Evolutionary conservation across 2,888 invertebrate species (phyloP), one percentile per base, ranked within the genome.

Genomic region (Oligia fasciuncula): DNA sequence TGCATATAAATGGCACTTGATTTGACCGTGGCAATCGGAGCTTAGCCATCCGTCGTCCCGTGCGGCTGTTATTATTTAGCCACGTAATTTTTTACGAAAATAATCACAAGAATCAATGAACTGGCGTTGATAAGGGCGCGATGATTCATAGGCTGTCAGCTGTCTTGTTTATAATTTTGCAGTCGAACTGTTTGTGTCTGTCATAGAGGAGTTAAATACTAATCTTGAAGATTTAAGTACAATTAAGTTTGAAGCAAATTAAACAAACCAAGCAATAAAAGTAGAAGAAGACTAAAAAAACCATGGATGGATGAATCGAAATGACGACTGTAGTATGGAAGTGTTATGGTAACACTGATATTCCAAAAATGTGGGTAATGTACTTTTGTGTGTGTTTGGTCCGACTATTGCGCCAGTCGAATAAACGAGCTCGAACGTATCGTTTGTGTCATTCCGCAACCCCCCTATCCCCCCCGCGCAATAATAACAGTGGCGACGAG

Each of bases 51-150:
- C 0, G 19, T 23, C 13, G 4, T 13, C 3, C 3, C 0, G 6
- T 70, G 14, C 8, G 14, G 9, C 14, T 40, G 9, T 11, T 40
- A 6, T 17, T 57, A 40, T 17, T 70, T 9, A 5, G 57, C 57
- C 9, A 40, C n/a, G 17, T 71, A 62, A 40, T 40, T 60, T 40
- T n/a, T 9, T 63, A 65, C 29, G 60, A 67, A 77, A 62, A 77
- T 83, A 70, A 81, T 81, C 66, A 35, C 29, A 54, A 77, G 51
- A 83, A 46, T 62, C 51, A 83, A 77, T 83, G 54, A 67, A 83
- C 60, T 71, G 60, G 17, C 23, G 19, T 54, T 62, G 63, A 83
- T 83, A 80, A 54, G 77, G 3, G 14, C 1, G 6, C 2, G 1
- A 60, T 80, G 80, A 83, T 29, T 83, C 83, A 80, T 62, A 17